Evolutionary conservation across 2,888 invertebrate species (phyloP), one percentile per base, ranked within the genome.

Genomic region (Cremastinae sp.): DNA sequence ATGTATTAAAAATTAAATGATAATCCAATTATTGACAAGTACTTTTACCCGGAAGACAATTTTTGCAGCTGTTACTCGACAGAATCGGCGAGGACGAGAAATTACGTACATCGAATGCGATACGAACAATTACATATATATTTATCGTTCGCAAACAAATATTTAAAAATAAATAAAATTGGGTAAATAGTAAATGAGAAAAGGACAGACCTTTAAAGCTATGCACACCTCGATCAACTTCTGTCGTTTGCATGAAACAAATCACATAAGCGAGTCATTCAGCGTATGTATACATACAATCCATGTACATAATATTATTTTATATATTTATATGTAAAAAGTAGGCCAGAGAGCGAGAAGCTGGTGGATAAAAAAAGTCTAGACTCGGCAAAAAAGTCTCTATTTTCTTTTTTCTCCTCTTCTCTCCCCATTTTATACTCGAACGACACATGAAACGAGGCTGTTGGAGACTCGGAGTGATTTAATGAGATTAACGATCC

Each of bases 161-260:
- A 69, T 56, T 71, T 59, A 69, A 69, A 41, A 64, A 41, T 77
- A 78, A 78, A 74, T 75, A 75, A 70, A 76, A 79, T 79, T 79
- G 80, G 79, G 80, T 80, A 82, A 80, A 71, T 68, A 75, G 58
- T 71, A 76, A 78, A 82, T 83, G 75, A 80, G 75, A 83, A 79
- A 84, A 83, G 85, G 88, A 91, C 92, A 92, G 94, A 96, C 96
- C 96, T 96, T 96, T 90, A 96, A 94, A 90, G 96, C 95, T 93
- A 96, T 95, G 95, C 96, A 96, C 93, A 96, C 96, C 93, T 96
- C 96, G 93, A 95, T 93, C 94, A 96, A 95, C 96, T 96, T 96
- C 96, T 95, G 95, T 92, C 83, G 89, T 91, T 91, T 91, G 92
- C 92, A 93, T 92, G 92, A 91, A 92, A 91, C 90, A 90, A 88